These are phyloP conservation scores for Rhabdophis nuchalis DNA, from an alignment of 2,797 vertebrate species.

Conservation along the genomic window DNA sequence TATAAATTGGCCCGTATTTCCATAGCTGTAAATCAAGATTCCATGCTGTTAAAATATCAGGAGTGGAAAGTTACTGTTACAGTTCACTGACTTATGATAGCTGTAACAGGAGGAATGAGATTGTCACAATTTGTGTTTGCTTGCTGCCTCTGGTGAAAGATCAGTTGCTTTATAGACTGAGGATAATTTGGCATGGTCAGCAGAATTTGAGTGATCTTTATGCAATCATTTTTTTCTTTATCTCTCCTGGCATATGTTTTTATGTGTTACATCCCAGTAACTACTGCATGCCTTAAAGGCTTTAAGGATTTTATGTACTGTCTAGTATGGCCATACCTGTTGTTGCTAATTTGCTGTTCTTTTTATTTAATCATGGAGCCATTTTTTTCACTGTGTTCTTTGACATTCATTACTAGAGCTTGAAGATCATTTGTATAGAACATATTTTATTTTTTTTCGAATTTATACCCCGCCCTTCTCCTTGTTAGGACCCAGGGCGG, in stretches of 20 bases:
- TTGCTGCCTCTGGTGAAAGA: neutral
- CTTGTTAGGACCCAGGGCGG: too few relatives aligned
- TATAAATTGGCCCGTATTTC: slow-evolving; percentile 20
- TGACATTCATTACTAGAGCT: neutral
- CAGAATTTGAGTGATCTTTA: neutral
- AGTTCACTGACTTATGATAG: slow-evolving; percentile 1
- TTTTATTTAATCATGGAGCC: neutral
- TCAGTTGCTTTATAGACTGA: neutral
- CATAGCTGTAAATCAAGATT: slow-evolving; percentile 18
- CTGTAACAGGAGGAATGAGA: neutral
- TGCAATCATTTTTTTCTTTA: neutral
- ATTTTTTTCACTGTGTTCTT: neutral
- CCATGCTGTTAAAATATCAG: neutral
- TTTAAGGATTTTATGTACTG: neutral
- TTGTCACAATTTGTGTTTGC: slow-evolving; percentile 1
- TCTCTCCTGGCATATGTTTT: neutral
- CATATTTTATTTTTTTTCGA: too few relatives aligned
- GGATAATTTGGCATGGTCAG: neutral
- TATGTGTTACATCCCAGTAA: neutral
- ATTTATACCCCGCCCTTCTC: too few relatives aligned
- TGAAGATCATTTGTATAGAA: neutral
- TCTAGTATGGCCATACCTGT: neutral
- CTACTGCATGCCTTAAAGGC: neutral
- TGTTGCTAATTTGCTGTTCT: neutral
- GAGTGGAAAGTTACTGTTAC: neutral